phyloP scores from a whole-genome alignment of 2,113 vertebrate species.

The Ahaetulla prasina region DNA sequence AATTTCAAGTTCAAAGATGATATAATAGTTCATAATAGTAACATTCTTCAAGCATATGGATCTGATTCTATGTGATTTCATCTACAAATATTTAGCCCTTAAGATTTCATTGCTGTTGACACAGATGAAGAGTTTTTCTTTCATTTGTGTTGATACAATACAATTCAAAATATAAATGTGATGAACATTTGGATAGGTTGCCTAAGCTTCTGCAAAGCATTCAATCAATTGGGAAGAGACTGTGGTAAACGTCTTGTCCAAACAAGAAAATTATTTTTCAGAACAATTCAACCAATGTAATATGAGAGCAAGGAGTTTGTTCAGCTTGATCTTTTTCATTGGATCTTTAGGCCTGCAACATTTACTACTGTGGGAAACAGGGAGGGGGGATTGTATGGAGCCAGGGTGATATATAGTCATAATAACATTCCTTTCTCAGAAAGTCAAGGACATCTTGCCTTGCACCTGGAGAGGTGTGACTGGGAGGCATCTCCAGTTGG shows the following conservation, averaged over 20 bases:
- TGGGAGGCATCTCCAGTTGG: no score
- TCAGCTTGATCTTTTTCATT: no score
- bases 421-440: no score
- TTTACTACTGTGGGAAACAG: no score
- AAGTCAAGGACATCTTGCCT: no score
- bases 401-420: no score
- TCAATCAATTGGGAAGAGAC: not conserved
- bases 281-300: not conserved
- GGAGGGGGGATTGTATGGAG: no score
- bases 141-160: not conserved
- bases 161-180: not conserved
- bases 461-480: no score
- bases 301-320: not conserved
- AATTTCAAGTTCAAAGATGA: not conserved
- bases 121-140: not conserved
- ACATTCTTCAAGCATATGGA: not conserved
- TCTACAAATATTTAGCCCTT: not conserved
- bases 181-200: not conserved
- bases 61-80: not conserved
- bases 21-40: not conserved
- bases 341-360: no score
- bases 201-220: not conserved
- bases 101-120: not conserved
- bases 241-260: not conserved
- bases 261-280: not conserved